Base-by-base conservation (phyloP, 2,797 vertebrate species). In the Neomorphus geoffroyi region DNA sequence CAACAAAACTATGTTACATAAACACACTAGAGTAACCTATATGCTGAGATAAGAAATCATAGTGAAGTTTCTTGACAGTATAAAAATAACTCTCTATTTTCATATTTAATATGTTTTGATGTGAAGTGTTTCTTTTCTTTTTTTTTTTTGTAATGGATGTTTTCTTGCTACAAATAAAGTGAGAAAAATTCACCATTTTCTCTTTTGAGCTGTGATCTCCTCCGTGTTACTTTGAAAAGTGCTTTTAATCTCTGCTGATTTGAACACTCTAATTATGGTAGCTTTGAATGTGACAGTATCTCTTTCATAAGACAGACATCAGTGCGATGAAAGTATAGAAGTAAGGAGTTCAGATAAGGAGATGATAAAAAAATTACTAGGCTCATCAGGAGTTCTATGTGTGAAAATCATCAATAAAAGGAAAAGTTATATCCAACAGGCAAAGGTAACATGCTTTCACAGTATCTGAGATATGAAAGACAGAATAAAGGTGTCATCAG, bases 331-430 rank as follows among this genome's bases (percentile, higher is more conserved):
- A 94, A 90, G 60, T 28, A 79, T 17, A 87, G 28, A 70, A 86
- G 11, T 18, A 93, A 88, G 43, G 35, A 77, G 43, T 51, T 88
- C 64, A 73, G 22, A 87, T 62, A 32, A 86, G 39, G 53, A 66
- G 24, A 64, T 37, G 26, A 80, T 66, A 48, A 7, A 87, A 77
- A 72, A 91, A 16, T 9, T 2, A 43, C n/a, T 62, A 85, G 24
- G 33, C 19, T 88, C 18, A 85, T 85, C 37, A 79, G 48, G 41
- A 87, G 33, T 45, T 75, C 58, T 53, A 12, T 67, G 17, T 81
- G 53, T 77, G 65, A 85, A 93, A 91, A 92, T 33, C n/a, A 70
- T 28, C 9, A 91, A 60, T 90, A 79, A 93, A 75, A 77, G 10
- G 33, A 66, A 72, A 86, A 58, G 41, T 71, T 67, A 33, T 74